Evolutionary conservation across 2,888 invertebrate genomes (phyloP).

Genomic region (Rhagonycha fulva): DNA sequence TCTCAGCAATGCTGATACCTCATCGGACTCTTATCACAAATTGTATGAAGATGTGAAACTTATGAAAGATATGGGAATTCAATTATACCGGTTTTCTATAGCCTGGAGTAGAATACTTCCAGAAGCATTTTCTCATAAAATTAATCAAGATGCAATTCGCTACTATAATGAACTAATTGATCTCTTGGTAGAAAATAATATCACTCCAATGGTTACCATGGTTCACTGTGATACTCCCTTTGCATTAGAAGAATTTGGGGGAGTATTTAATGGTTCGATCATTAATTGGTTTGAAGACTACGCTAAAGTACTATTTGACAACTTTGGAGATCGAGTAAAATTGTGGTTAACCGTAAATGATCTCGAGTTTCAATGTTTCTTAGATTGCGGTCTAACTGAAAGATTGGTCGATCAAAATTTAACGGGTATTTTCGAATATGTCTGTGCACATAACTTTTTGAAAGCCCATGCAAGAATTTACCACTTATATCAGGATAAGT

Average conservation of each 20-base stretch:
- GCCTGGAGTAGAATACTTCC: constrained; percentile 72
- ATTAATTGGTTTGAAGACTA: constrained; percentile 60
- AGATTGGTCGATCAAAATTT: constrained; percentile 56
- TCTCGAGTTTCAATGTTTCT: constrained; percentile 44
- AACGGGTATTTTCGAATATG: constrained; percentile 61
- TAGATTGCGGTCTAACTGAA: constrained; percentile 40
- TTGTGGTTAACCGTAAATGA: constrained; percentile 60
- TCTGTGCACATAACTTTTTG: constrained; percentile 58
- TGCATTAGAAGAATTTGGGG: constrained; percentile 60
- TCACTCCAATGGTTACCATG: constrained; percentile 56
- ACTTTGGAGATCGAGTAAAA: constrained; percentile 43
- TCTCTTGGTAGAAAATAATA: constrained; percentile 63
- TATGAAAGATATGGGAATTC: constrained; percentile 60
- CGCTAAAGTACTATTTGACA: constrained; percentile 52
- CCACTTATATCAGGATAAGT: constrained; percentile 44
- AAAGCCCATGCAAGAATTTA: constrained; percentile 56
- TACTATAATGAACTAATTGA: constrained; percentile 78
- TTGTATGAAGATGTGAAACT: constrained; percentile 65
- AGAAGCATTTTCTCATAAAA: constrained; percentile 63
- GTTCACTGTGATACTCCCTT: constrained; percentile 49
- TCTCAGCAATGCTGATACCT: constrained; percentile 60
- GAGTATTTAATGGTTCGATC: constrained; percentile 64
- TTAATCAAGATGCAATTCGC: constrained; percentile 70
- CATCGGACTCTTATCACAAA: constrained; percentile 70
- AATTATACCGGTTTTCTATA: constrained; percentile 63